A percentile compares a stretch with the other conserved stretches of the same genome.
These are phyloP conservation scores for Drosophila affinis DNA, from an alignment of 2,888 invertebrate species.

Conservation along the genomic window DNA sequence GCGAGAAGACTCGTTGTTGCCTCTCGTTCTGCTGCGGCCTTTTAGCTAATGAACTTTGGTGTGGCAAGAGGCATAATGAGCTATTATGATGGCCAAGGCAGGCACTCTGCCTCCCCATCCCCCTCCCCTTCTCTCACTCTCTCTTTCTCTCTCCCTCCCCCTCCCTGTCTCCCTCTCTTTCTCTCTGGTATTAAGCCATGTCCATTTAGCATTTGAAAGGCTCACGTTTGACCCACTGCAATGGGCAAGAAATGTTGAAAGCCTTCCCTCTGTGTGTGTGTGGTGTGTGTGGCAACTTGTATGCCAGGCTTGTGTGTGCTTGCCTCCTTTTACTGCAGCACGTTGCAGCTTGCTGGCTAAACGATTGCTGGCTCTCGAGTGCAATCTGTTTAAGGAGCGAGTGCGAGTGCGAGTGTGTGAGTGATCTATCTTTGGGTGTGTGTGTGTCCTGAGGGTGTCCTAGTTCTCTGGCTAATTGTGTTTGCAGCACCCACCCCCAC, in stretches of 20 bases:
- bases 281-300: slow-evolving; percentile 64
- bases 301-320: slow-evolving; percentile 59
- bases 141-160: slow-evolving; percentile 26
- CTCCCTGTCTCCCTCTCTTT: slow-evolving; percentile 19
- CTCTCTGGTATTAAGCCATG: slow-evolving; percentile 73
- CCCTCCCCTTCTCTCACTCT: slow-evolving; percentile 23
- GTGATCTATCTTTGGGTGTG: background rate
- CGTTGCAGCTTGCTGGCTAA: slow-evolving; percentile 50
- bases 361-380: slow-evolving; percentile 74
- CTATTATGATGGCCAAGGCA: slow-evolving; percentile 72
- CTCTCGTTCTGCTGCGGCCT: slow-evolving; percentile 26
- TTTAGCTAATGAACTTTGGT: slow-evolving; percentile 75
- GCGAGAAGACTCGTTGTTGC: background rate
- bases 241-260: slow-evolving; percentile 1
- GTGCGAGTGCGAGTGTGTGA: background rate
- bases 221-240: slow-evolving; percentile 61
- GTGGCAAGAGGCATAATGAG: slow-evolving; percentile 59
- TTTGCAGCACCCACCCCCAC: background rate
- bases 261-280: slow-evolving; percentile 12
- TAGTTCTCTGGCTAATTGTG: slow-evolving; percentile 18
- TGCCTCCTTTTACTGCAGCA: slow-evolving; percentile 46
- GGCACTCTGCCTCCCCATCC: slow-evolving; percentile 11
- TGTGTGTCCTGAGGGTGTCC: background rate
- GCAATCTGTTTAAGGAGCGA: slow-evolving; percentile 68
- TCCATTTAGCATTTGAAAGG: slow-evolving; percentile 74